A percentile compares a stretch with the other conserved stretches of the same genome.
phyloP scores from a whole-genome alignment of 2,797 vertebrate species.

The Myripristis murdjan region DNA sequence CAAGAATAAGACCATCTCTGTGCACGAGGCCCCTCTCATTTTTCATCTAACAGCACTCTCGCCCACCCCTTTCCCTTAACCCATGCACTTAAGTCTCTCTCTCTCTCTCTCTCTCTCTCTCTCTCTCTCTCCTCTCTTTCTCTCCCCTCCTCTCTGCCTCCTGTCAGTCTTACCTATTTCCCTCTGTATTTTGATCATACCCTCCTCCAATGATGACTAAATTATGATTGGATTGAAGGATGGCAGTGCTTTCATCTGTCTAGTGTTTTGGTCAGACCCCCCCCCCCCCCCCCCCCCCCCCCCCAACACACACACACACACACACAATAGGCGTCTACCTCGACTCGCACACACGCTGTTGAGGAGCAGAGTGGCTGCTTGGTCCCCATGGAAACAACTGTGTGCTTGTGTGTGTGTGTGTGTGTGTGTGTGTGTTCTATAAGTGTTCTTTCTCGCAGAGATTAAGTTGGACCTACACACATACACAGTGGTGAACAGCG shows the following conservation, averaged over 20 bases:
- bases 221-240: conserved; percentile 94
- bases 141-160: conserved; percentile 53
- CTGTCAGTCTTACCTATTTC: conserved; percentile 61
- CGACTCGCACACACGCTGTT: conserved; percentile 85
- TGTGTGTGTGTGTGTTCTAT: conserved; percentile 56
- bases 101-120: conserved; percentile 59
- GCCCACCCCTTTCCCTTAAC: conserved; percentile 51
- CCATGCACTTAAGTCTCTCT: conserved; percentile 60
- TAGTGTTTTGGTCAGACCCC: conserved; percentile 78
- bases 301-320: too few species aligned
- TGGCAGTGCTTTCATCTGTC: conserved; percentile 92
- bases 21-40: conserved; percentile 59
- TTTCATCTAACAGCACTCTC: conserved; percentile 63
- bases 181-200: conserved; percentile 83
- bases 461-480: conserved; percentile 44
- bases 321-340: conserved; percentile 85
- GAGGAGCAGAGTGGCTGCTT: conserved; percentile 89
- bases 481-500: background rate
- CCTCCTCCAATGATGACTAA: conserved; percentile 91
- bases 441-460: conserved; percentile 62
- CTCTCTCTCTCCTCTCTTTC: conserved; percentile 61
- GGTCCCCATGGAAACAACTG: conserved; percentile 90
- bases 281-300: conserved; percentile 71
- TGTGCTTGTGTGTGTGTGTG: conserved; percentile 17
- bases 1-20: conserved; percentile 69